phyloP scores from a whole-genome alignment of 1,140 invertebrate species.

The Belonocnema kinseyi region DNA sequence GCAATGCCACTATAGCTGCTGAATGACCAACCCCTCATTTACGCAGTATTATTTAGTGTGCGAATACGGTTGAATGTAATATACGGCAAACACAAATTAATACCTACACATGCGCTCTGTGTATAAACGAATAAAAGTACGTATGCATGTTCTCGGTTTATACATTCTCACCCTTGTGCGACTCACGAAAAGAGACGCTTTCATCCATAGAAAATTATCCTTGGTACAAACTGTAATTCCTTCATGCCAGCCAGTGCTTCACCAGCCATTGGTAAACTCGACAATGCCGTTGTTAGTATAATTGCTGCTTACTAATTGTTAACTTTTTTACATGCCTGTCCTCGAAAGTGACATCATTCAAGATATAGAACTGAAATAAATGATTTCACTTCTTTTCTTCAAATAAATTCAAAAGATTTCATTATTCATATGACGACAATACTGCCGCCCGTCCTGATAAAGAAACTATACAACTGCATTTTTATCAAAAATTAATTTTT shows the following conservation, averaged over 20 bases:
- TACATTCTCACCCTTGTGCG: not conserved
- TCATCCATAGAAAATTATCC: slow-evolving; percentile 18
- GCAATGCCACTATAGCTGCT: not conserved
- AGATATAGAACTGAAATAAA: not conserved
- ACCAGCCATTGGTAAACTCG: not conserved
- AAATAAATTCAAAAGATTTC: not conserved
- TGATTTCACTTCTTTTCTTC: slow-evolving; percentile 2
- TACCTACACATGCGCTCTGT: not conserved
- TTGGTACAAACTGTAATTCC: slow-evolving; percentile 12
- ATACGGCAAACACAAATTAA: not conserved
- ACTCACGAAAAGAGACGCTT: slow-evolving; percentile 5
- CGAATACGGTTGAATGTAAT: slow-evolving; percentile 7
- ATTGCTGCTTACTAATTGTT: slow-evolving; percentile 4
- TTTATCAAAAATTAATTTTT: too few relatives aligned
- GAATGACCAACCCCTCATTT: slow-evolving; percentile 20
- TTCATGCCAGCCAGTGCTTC: not conserved
- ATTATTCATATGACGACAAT: not conserved
- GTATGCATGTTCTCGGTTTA: not conserved
- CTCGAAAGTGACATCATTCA: not conserved
- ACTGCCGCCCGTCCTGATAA: too few relatives aligned
- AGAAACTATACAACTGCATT: too few relatives aligned
- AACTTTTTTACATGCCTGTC: not conserved
- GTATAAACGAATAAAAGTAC: slow-evolving; percentile 18
- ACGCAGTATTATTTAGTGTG: not conserved
- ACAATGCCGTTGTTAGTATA: slow-evolving; percentile 19